These are phyloP conservation scores for Gallinago stenura DNA, from an alignment of 2,797 vertebrate species.

Conservation along the genomic window DNA sequence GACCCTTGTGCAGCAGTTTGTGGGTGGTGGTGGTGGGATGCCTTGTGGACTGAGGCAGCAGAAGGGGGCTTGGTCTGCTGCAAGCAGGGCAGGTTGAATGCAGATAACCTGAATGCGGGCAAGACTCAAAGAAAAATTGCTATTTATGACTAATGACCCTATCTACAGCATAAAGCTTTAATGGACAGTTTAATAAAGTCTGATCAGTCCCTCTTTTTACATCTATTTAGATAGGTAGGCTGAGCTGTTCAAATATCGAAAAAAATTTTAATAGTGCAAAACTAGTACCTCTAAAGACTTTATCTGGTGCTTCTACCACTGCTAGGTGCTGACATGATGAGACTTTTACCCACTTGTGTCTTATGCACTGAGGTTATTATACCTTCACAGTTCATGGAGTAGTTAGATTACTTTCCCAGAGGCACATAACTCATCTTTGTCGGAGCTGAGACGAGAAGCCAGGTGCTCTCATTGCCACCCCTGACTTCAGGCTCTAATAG, in stretches of 20 bases:
- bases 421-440: slow-evolving; percentile 17
- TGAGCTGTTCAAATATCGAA: background rate
- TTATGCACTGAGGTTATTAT: background rate
- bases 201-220: background rate
- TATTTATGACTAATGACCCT: background rate
- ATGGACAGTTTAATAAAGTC: background rate
- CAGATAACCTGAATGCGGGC: fast-evolving
- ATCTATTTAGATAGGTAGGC: background rate
- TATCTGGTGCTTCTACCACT: background rate
- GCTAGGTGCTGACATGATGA: background rate
- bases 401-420: slow-evolving; percentile 22
- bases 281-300: background rate
- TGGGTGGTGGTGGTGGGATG: background rate
- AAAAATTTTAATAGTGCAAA: background rate
- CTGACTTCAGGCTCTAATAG: background rate
- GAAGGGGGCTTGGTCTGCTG: background rate
- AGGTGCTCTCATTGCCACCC: background rate
- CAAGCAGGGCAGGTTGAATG: background rate
- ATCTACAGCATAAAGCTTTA: background rate
- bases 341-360: background rate
- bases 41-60: background rate
- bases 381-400: slow-evolving; percentile 5
- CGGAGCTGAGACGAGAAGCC: background rate
- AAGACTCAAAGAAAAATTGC: background rate
- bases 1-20: background rate